A percentile compares a stretch with the other conserved stretches of the same genome.
Conservation (phyloP, 1,140 invertebrate species). For the Monochamus saltuarius region DNA sequence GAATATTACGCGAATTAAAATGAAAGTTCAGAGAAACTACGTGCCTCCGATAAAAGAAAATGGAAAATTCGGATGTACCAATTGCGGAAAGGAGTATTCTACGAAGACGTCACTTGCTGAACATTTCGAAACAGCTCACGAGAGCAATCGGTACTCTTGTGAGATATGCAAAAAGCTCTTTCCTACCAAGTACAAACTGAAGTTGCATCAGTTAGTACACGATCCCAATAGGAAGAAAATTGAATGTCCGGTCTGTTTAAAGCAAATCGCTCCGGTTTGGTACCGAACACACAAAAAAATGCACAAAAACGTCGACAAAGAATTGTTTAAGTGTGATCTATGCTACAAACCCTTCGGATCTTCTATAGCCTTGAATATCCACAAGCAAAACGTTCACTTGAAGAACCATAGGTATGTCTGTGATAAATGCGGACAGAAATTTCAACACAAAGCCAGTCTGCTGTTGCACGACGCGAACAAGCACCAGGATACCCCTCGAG, state of each 20-base stretch:
- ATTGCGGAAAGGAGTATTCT: conserved; percentile 35
- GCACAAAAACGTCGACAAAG: background rate
- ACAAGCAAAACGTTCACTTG: background rate
- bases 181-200: conserved; percentile 4
- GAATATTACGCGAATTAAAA: too few species aligned
- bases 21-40: too few species aligned
- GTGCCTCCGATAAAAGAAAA: background rate
- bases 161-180: conserved; percentile 26
- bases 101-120: conserved; percentile 16
- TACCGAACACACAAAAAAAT: conserved; percentile 1
- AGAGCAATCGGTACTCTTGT: conserved; percentile 31
- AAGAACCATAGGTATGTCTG: too few species aligned
- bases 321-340: too few species aligned
- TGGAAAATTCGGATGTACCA: conserved; percentile 31
- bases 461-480: background rate
- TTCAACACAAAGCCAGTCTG: too few species aligned
- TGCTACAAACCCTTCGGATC: too few species aligned
- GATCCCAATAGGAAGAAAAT: conserved; percentile 12
- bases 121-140: conserved; percentile 28
- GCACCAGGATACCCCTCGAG: background rate
- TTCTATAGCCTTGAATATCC: too few species aligned
- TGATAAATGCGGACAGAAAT: too few species aligned
- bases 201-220: conserved; percentile 17
- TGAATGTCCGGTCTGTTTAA: conserved; percentile 25
- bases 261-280: background rate